A percentile compares a stretch with the other conserved stretches of the same genome.
These are phyloP conservation scores for Rhimphoctona megacephalus DNA, from an alignment of 2,888 invertebrate species.

Conservation along the genomic window DNA sequence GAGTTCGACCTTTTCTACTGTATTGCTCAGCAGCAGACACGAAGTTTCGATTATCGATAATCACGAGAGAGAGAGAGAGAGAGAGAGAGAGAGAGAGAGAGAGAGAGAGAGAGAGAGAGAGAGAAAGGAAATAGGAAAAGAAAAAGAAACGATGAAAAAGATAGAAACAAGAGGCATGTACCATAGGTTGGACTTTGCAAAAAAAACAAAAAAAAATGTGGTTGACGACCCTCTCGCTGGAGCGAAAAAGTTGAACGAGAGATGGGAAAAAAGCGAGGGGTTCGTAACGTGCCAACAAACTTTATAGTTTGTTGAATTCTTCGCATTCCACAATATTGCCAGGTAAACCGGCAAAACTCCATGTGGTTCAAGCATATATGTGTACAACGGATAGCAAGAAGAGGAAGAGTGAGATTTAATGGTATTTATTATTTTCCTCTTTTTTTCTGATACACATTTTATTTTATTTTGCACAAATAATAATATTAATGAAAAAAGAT, in stretches of 20 bases:
- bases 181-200: background rate
- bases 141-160: slow-evolving; percentile 7
- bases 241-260: slow-evolving; percentile 61
- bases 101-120: background rate
- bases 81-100: slow-evolving; percentile 1
- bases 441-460: slow-evolving; percentile 10
- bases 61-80: slow-evolving; percentile 50
- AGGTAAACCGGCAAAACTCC: slow-evolving; percentile 48
- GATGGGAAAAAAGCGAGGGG: slow-evolving; percentile 32
- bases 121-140: background rate
- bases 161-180: slow-evolving; percentile 19
- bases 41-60: slow-evolving; percentile 70
- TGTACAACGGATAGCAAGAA: background rate
- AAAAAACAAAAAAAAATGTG: slow-evolving; percentile 45
- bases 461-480: slow-evolving; percentile 45
- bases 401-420: slow-evolving; percentile 52
- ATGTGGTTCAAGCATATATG: slow-evolving; percentile 10
- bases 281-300: slow-evolving; percentile 63
- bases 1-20: slow-evolving; percentile 54
- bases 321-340: slow-evolving; percentile 62
- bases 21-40: slow-evolving; percentile 58
- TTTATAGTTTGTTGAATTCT: slow-evolving; percentile 69
- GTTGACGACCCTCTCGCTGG: slow-evolving; percentile 53
- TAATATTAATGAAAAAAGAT: slow-evolving; percentile 46
- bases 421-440: slow-evolving; percentile 26